Conservation (phyloP, 2,888 invertebrate species). For the Cerastis rubricosa region DNA sequence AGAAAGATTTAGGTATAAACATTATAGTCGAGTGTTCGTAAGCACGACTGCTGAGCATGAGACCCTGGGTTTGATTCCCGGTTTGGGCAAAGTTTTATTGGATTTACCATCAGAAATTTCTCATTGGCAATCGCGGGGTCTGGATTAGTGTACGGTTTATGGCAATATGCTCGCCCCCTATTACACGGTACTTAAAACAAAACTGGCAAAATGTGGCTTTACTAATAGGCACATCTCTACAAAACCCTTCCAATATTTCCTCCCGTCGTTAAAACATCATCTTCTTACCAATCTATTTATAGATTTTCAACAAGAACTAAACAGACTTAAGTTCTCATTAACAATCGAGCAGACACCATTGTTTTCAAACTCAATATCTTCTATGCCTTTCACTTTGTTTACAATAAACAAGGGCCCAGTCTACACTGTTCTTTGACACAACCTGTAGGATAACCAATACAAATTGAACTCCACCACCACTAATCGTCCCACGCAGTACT, state of each 20-base stretch:
- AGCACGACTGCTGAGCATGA: no score
- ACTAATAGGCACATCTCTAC: no score
- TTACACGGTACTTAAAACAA: no score
- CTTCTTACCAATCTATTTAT: background rate
- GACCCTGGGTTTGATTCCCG: no score
- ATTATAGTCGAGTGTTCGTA: no score
- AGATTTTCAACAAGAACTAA: background rate
- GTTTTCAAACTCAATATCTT: slow-evolving; percentile 28
- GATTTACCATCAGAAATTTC: no score
- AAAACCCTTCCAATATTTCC: background rate
- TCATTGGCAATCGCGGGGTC: no score
- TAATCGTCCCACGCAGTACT: background rate
- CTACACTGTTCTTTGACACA: background rate
- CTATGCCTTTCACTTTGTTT: slow-evolving; percentile 8
- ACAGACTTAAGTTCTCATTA: background rate
- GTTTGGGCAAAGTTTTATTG: no score
- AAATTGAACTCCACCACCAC: background rate
- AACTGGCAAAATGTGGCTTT: no score
- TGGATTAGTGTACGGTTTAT: no score
- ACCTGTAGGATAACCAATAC: background rate
- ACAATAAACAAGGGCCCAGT: slow-evolving; percentile 4
- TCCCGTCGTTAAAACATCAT: background rate
- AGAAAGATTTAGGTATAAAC: no score
- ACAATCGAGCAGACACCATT: slow-evolving; percentile 26
- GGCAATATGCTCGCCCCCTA: no score